Conservation (phyloP, 2,888 invertebrate species). For the Xanthia togata region DNA sequence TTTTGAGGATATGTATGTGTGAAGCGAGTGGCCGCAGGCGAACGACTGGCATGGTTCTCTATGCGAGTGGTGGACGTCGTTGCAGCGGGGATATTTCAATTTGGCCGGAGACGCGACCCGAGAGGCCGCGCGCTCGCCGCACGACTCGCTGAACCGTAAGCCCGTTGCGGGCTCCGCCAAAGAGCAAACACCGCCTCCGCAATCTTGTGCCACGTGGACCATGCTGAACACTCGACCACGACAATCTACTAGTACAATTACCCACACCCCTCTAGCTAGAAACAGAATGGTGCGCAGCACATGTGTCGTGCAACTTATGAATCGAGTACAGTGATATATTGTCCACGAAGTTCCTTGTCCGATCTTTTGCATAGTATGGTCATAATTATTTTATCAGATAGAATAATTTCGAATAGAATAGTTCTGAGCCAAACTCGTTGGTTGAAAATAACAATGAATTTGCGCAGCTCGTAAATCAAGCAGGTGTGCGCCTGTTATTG, state of each 20-base stretch:
- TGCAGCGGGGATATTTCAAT: slow-evolving; percentile 89
- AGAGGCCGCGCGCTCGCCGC: slow-evolving; percentile 86
- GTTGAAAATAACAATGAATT: slow-evolving; percentile 86
- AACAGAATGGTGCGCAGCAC: slow-evolving; percentile 58
- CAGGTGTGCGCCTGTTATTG: slow-evolving; percentile 85
- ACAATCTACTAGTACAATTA: slow-evolving; percentile 87
- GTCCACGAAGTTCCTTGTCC: not conserved
- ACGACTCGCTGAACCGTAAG: slow-evolving; percentile 90
- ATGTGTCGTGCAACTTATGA: slow-evolving; percentile 48
- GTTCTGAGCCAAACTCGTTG: slow-evolving; percentile 79
- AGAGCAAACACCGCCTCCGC: slow-evolving; percentile 90
- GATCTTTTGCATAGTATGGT: slow-evolving; percentile 9
- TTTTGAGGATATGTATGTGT: slow-evolving; percentile 69
- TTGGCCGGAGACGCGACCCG: slow-evolving; percentile 89
- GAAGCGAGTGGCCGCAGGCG: slow-evolving; percentile 68
- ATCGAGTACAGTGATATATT: slow-evolving; percentile 22
- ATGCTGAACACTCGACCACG: slow-evolving; percentile 86
- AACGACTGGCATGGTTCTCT: slow-evolving; percentile 66
- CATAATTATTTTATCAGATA: slow-evolving; percentile 37
- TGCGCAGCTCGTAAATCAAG: slow-evolving; percentile 84
- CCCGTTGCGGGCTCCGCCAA: slow-evolving; percentile 88
- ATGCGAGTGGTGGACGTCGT: slow-evolving; percentile 77
- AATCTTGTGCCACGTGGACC: slow-evolving; percentile 90
- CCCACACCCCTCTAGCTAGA: slow-evolving; percentile 73
- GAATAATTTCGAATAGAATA: slow-evolving; percentile 64